These are phyloP conservation scores for Microplitis demolitor DNA, from an alignment of 1,140 invertebrate species.

Conservation along the genomic window DNA sequence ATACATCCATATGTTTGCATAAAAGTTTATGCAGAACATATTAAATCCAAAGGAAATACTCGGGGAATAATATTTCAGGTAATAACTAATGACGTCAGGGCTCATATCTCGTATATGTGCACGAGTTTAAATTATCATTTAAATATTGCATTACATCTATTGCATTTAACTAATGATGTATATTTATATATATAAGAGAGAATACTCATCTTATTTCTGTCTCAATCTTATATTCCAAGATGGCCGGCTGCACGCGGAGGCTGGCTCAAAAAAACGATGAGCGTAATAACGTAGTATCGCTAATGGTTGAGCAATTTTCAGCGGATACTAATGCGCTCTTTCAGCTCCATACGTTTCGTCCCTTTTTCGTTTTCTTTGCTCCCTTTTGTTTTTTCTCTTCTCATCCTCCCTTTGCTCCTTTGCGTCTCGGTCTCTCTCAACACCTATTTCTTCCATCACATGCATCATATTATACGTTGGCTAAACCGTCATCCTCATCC, in stretches of 20 bases:
- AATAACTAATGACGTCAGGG: no score
- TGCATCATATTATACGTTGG: neutral
- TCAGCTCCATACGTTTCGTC: slow-evolving; percentile 30
- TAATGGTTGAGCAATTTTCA: slow-evolving; percentile 62
- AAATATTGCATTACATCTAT: neutral
- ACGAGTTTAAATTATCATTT: neutral
- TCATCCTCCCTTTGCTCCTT: neutral
- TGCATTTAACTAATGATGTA: neutral
- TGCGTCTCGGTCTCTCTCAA: neutral
- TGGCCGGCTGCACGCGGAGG: slow-evolving; percentile 51
- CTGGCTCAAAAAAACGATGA: slow-evolving; percentile 57
- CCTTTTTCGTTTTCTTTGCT: slow-evolving; percentile 28
- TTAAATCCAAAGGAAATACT: no score
- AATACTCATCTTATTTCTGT: slow-evolving; percentile 31
- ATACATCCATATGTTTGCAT: neutral
- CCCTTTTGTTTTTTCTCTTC: slow-evolving; percentile 9
- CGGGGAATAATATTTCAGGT: no score
- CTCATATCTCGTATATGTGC: no score
- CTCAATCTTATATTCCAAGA: slow-evolving; percentile 57
- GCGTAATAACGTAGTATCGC: slow-evolving; percentile 62
- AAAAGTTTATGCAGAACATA: neutral
- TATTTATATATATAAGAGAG: slow-evolving; percentile 3
- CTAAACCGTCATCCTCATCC: neutral
- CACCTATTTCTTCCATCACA: neutral
- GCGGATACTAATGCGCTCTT: slow-evolving; percentile 49